Evolutionary conservation across 2,888 invertebrate species (phyloP).

Genomic region (Synergus itoensis): DNA sequence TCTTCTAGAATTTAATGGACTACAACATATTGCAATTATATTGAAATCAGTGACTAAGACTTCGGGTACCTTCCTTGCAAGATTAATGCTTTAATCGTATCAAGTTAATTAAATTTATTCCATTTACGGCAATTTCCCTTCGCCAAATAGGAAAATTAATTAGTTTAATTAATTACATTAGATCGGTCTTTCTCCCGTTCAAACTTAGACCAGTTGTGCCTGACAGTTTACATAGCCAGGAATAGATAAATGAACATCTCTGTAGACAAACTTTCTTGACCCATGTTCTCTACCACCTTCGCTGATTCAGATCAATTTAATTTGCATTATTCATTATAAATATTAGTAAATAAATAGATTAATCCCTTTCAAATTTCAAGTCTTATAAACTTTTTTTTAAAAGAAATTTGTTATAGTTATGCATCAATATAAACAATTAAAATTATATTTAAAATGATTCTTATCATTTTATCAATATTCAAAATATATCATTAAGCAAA

Average conservation of each 20-base stretch:
- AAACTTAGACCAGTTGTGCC: constrained; percentile 3
- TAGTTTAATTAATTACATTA: constrained; percentile 6
- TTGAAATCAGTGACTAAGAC: too few relatives aligned
- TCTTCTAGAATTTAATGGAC: too few relatives aligned
- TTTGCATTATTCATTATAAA: not conserved
- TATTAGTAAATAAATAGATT: not conserved
- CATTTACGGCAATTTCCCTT: too few relatives aligned
- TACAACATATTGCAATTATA: too few relatives aligned
- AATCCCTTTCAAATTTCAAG: not conserved
- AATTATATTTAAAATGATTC: not conserved
- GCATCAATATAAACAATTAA: not conserved
- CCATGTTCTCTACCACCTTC: constrained; percentile 4
- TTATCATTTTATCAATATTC: not conserved
- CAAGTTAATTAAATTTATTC: too few relatives aligned
- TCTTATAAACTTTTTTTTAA: not conserved
- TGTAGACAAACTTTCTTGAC: constrained; percentile 11
- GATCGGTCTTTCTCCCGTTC: constrained; percentile 13
- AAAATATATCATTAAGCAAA: not conserved
- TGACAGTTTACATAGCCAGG: constrained; percentile 10
- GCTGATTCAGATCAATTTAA: not conserved
- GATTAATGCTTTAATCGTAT: too few relatives aligned
- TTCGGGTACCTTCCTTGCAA: too few relatives aligned
- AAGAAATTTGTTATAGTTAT: not conserved
- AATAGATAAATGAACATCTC: constrained; percentile 29
- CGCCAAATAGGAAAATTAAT: not conserved